A percentile compares a stretch with the other conserved stretches of the same genome.
phyloP scores from a whole-genome alignment of 2,888 invertebrate species.

The Synanthedon andrenaeformis region DNA sequence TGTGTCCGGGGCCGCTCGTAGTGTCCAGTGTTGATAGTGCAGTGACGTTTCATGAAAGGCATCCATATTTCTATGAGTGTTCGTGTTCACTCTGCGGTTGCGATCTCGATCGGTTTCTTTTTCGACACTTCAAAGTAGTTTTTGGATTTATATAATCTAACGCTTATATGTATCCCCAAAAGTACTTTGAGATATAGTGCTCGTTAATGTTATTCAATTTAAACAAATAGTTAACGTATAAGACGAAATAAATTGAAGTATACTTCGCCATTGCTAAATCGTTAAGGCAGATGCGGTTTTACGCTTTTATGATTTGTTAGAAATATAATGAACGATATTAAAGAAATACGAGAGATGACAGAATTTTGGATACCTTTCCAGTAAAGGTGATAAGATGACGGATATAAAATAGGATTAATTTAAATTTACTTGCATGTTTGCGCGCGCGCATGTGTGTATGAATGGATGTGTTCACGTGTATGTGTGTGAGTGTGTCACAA shows the following conservation, averaged over 20 bases:
- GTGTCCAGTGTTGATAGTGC: no score
- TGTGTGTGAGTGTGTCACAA: slow-evolving; percentile 19
- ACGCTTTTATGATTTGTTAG: no score
- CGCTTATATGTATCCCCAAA: slow-evolving; percentile 18
- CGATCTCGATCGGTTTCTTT: neutral
- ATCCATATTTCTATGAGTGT: slow-evolving; percentile 15
- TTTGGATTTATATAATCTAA: slow-evolving; percentile 14
- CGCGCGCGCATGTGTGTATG: slow-evolving; percentile 1
- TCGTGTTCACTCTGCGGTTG: neutral
- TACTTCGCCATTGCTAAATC: no score
- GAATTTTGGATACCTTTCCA: slow-evolving; percentile 39
- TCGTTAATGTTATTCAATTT: neutral
- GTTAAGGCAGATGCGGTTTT: no score
- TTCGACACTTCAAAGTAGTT: slow-evolving; percentile 24
- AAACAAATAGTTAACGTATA: neutral
- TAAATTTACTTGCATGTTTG: slow-evolving; percentile 11
- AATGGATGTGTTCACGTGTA: slow-evolving; percentile 16
- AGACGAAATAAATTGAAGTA: no score
- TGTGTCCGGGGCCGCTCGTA: no score
- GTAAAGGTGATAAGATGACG: slow-evolving; percentile 16
- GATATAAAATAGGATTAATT: slow-evolving; percentile 14
- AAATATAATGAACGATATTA: neutral
- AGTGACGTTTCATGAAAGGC: slow-evolving; percentile 14
- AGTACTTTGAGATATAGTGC: slow-evolving; percentile 19
- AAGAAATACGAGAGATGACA: neutral